A percentile compares a stretch with the other conserved stretches of the same genome.
phyloP scores from a whole-genome alignment of 2,888 invertebrate species.

The Netelia inedita region DNA sequence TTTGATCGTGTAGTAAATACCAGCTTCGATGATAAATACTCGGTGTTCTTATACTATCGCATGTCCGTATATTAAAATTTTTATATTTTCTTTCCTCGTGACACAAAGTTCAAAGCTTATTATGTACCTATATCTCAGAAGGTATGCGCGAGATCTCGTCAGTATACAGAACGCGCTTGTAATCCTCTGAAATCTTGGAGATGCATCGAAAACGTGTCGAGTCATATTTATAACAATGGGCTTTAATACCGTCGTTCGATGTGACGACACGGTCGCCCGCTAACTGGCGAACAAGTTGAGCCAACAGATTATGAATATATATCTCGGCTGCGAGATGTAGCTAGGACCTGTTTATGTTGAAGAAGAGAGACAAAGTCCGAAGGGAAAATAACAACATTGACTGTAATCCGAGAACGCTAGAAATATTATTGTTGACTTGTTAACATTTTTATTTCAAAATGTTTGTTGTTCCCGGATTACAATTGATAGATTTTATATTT shows the following conservation, averaged over 20 bases:
- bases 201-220: constrained; percentile 71
- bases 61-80: too few species aligned
- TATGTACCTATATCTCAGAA: not conserved
- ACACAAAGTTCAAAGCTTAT: not conserved
- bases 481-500: too few species aligned
- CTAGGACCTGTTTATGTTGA: not conserved
- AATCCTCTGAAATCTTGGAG: constrained; percentile 27
- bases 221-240: constrained; percentile 74
- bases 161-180: constrained; percentile 25
- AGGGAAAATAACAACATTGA: too few species aligned
- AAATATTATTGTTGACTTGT: too few species aligned
- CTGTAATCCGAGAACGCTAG: too few species aligned
- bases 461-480: too few species aligned
- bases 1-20: too few species aligned
- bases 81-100: too few species aligned
- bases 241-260: constrained; percentile 73
- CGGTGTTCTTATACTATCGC: too few species aligned
- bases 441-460: too few species aligned
- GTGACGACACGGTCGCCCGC: constrained; percentile 70
- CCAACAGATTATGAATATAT: constrained; percentile 47
- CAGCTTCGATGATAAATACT: too few species aligned
- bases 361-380: not conserved
- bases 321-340: constrained; percentile 4
- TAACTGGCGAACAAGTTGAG: constrained; percentile 46
- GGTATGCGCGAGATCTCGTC: not conserved